Evolutionary conservation across 2,888 invertebrate genomes (phyloP).

Genomic region (Andrena marginata): DNA sequence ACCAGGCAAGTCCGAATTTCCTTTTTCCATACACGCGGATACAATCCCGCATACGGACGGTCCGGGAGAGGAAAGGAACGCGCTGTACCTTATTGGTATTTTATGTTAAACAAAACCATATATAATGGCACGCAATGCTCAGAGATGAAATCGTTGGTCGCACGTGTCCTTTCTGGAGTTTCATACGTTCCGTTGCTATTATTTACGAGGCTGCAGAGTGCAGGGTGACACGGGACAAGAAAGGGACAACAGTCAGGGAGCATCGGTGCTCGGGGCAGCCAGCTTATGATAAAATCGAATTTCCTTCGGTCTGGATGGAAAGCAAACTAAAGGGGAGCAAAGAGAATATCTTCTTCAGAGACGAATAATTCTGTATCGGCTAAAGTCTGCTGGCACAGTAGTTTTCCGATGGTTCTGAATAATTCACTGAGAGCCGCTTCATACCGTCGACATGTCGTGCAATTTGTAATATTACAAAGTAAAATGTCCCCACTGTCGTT

Average conservation of each 20-base stretch:
- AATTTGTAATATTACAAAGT: slow-evolving; percentile 19
- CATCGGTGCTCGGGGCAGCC: neutral
- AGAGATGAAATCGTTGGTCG: slow-evolving; percentile 76
- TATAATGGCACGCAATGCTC: slow-evolving; percentile 75
- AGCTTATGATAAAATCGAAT: slow-evolving; percentile 56
- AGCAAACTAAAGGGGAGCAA: slow-evolving; percentile 33
- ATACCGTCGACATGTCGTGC: slow-evolving; percentile 7
- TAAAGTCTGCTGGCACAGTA: neutral
- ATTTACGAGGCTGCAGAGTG: slow-evolving; percentile 42
- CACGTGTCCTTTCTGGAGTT: slow-evolving; percentile 69
- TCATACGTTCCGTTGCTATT: slow-evolving; percentile 44
- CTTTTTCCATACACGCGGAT: neutral
- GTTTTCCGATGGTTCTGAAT: slow-evolving; percentile 40
- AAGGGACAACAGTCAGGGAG: slow-evolving; percentile 20
- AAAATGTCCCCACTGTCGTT: slow-evolving; percentile 2
- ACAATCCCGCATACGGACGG: slow-evolving; percentile 14
- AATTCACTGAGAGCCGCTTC: slow-evolving; percentile 44
- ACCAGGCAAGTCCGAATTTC: slow-evolving; percentile 12
- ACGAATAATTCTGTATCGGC: slow-evolving; percentile 55
- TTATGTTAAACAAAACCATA: slow-evolving; percentile 78
- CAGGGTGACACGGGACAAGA: slow-evolving; percentile 2
- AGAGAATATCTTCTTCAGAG: slow-evolving; percentile 29
- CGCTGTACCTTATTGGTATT: slow-evolving; percentile 71
- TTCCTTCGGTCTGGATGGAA: slow-evolving; percentile 40
- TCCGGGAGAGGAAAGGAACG: neutral